Percentiles rank a stretch among this genome's conserved stretches.
Conservation (phyloP, 2,797 vertebrate species). For the Forpus xanthops region DNA sequence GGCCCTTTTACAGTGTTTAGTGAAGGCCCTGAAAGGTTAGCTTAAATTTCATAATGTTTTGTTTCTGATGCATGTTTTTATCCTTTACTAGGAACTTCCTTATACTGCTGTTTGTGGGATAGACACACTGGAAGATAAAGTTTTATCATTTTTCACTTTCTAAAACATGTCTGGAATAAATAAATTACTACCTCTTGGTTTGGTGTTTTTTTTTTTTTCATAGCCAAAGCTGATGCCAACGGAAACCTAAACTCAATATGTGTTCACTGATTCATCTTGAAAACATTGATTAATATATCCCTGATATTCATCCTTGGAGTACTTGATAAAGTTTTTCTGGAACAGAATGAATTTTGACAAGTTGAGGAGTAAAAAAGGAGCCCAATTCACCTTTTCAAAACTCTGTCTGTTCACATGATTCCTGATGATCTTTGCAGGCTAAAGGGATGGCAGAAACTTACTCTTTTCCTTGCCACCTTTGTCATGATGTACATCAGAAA, state of each 20-base stretch:
- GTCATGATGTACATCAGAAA: not conserved
- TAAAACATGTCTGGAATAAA: not conserved
- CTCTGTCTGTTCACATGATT: not conserved
- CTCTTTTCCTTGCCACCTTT: not conserved
- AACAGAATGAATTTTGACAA: not conserved
- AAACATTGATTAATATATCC: not conserved
- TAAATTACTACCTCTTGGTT: not conserved
- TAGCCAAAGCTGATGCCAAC: not conserved
- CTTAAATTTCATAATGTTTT: not conserved
- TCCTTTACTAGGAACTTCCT: not conserved
- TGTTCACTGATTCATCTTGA: not conserved
- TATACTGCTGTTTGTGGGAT: not conserved
- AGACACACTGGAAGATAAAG: not conserved
- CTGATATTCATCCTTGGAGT: not conserved
- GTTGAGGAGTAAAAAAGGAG: not conserved
- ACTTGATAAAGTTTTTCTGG: not conserved
- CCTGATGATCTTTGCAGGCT: not conserved
- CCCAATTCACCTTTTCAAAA: not conserved
- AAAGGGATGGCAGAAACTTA: not conserved
- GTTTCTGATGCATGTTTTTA: not conserved
- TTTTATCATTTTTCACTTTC: not conserved
- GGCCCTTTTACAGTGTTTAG: not conserved
- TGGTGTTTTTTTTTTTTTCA: not conserved
- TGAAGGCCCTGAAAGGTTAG: not conserved
- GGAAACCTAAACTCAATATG: not conserved